phyloP scores from a whole-genome alignment of 2,797 vertebrate genomes.

The Onychomys leucogaster region DNA sequence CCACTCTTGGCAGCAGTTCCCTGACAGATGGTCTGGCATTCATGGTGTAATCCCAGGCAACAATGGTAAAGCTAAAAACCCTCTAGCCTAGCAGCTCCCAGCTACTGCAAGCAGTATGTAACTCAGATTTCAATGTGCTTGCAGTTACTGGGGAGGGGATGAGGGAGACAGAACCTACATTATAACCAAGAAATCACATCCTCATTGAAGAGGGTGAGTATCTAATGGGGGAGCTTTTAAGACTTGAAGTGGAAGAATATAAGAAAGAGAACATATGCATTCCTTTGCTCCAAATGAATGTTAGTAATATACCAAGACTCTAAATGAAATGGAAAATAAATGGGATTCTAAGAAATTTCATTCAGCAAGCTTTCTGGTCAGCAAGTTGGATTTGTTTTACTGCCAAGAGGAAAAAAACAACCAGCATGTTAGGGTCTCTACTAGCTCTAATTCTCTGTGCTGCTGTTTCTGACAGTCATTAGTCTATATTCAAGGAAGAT shows the following conservation, averaged over 20 bases:
- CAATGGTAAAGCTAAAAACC: conserved; percentile 58
- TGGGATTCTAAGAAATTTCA: not conserved
- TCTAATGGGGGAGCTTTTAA: not conserved
- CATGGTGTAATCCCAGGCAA: conserved; percentile 65
- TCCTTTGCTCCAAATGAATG: not conserved
- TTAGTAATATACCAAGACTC: not conserved
- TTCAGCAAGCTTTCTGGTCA: conserved; percentile 14
- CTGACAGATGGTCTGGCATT: conserved; percentile 82
- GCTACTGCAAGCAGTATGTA: not conserved
- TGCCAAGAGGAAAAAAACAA: not conserved
- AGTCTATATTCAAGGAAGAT: not conserved
- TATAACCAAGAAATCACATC: not conserved
- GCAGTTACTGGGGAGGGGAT: not conserved
- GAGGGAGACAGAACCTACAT: not conserved
- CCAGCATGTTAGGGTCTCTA: not conserved
- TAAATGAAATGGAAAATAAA: not conserved
- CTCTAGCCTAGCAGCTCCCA: conserved; percentile 57
- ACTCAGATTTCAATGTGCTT: conserved; percentile 26
- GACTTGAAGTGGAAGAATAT: not conserved
- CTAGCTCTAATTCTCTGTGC: not conserved
- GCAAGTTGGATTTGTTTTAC: not conserved
- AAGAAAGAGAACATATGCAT: not conserved
- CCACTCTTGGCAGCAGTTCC: conserved; percentile 75
- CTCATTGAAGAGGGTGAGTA: not conserved
- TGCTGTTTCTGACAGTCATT: not conserved